Conservation (phyloP, 1,140 invertebrate genomes). For the Mycetomoellerius zeteki region DNA sequence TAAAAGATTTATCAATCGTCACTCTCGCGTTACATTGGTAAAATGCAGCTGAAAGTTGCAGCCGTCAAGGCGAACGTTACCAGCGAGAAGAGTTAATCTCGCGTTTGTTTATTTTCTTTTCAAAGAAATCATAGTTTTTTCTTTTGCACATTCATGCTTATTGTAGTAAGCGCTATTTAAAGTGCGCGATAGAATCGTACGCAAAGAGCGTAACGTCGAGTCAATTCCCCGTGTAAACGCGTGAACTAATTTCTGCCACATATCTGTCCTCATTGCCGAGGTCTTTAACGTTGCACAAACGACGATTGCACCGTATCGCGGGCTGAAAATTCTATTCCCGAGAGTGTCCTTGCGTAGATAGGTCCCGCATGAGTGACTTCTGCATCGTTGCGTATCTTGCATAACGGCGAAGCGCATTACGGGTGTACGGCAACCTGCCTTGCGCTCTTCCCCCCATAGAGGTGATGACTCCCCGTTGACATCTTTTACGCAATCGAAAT, state of each 20-base stretch:
- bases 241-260: slow-evolving; percentile 34
- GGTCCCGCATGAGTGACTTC: slow-evolving; percentile 77
- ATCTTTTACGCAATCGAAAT: slow-evolving; percentile 74
- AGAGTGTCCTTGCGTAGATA: slow-evolving; percentile 78
- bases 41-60: background rate
- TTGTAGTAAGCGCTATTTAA: background rate
- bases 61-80: background rate
- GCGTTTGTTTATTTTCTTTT: background rate
- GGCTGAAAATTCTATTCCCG: slow-evolving; percentile 66
- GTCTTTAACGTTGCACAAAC: slow-evolving; percentile 73
- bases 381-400: slow-evolving; percentile 74
- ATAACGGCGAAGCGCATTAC: slow-evolving; percentile 69
- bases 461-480: slow-evolving; percentile 73
- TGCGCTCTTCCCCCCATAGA: background rate
- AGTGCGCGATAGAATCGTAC: background rate
- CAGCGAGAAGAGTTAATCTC: background rate
- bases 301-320: slow-evolving; percentile 41
- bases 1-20: background rate
- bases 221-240: slow-evolving; percentile 29
- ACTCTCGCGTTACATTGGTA: background rate
- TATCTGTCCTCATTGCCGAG: slow-evolving; percentile 76
- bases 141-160: background rate
- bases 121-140: background rate
- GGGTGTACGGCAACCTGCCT: slow-evolving; percentile 36
- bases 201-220: background rate